Evolutionary conservation across 1,140 invertebrate genomes (phyloP).

Genomic region (Caenorhabditis latens): DNA sequence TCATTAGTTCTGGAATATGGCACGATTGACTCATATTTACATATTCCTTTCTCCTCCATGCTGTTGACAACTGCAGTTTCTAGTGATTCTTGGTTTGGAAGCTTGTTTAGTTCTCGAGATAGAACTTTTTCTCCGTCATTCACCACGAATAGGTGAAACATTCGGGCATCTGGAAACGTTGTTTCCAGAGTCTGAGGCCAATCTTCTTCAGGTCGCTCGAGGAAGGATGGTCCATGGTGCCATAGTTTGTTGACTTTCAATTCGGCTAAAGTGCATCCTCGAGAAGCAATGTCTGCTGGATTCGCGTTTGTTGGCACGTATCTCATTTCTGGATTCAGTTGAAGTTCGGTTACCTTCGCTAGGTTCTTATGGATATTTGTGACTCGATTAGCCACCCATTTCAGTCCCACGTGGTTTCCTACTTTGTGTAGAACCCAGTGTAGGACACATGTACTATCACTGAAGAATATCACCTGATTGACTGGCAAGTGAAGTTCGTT

Average conservation of each 20-base stretch:
- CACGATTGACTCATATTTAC: background rate
- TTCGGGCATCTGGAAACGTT: background rate
- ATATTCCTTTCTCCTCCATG: background rate
- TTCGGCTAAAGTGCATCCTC: background rate
- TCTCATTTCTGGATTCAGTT: background rate
- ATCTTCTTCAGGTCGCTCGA: background rate
- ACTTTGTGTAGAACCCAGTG: background rate
- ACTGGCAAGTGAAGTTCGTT: background rate
- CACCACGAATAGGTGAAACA: background rate
- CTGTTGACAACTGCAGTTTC: background rate
- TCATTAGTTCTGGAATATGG: background rate
- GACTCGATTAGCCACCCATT: conserved; percentile 1
- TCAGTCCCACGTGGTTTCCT: background rate
- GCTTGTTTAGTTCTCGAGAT: background rate
- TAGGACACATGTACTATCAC: background rate
- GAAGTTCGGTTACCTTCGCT: background rate
- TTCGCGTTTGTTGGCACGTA: conserved; percentile 25
- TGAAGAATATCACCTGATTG: background rate
- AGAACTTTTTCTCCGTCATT: background rate
- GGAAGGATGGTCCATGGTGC: background rate
- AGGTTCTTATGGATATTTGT: background rate
- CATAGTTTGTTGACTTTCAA: background rate
- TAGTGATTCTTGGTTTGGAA: background rate
- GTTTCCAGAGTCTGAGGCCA: background rate
- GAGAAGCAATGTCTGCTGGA: conserved; percentile 30